phyloP scores from a whole-genome alignment of 2,113 vertebrate species.

The Propithecus coquereli region DNA sequence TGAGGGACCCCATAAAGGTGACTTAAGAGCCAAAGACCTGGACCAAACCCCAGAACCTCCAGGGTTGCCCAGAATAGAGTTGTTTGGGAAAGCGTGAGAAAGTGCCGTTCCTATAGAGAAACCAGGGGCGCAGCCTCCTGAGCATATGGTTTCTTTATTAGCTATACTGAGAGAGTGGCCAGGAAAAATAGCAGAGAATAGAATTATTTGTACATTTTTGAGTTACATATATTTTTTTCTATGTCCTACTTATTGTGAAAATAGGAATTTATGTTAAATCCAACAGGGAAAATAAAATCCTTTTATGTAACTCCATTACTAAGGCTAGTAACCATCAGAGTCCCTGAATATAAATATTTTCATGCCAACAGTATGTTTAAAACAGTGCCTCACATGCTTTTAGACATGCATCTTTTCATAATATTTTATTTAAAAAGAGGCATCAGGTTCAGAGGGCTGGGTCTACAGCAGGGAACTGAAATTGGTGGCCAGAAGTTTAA shows the following conservation, averaged over 20 bases:
- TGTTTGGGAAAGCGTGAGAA: not conserved
- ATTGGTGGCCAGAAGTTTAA: not conserved
- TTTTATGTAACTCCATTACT: not conserved
- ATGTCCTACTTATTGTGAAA: not conserved
- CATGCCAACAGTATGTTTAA: not conserved
- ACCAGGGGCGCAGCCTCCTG: not conserved
- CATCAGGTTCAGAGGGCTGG: not conserved
- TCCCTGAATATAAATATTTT: not conserved
- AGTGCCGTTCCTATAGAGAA: not conserved
- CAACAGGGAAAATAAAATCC: not conserved
- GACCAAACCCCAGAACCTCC: not conserved
- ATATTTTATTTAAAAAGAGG: not conserved
- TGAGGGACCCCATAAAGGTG: not conserved
- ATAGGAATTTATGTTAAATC: not conserved
- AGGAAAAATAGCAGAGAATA: not conserved
- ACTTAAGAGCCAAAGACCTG: not conserved
- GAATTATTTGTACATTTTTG: not conserved
- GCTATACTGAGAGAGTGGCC: not conserved
- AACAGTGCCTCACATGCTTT: not conserved
- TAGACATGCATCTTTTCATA: not conserved
- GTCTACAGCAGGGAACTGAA: not conserved
- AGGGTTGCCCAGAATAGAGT: not conserved
- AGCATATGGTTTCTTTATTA: not conserved
- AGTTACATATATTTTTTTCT: not conserved
- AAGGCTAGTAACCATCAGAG: not conserved